These are phyloP conservation scores for Blennius ocellaris DNA, from an alignment of 2,113 vertebrate species.

Conservation along the genomic window DNA sequence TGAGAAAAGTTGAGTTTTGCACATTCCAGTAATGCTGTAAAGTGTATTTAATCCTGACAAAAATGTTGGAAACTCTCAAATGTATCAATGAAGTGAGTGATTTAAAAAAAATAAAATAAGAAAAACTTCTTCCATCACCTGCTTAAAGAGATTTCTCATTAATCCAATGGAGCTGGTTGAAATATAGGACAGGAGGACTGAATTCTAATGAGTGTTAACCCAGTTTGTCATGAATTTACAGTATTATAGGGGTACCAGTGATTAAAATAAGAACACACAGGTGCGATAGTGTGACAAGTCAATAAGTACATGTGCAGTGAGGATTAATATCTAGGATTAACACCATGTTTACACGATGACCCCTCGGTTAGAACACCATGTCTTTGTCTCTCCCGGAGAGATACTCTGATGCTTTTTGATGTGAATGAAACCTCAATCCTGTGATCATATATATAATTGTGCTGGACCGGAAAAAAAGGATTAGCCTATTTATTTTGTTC, in stretches of 20 bases:
- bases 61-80: neutral
- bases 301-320: conserved; percentile 21
- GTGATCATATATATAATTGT: conserved; percentile 37
- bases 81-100: neutral
- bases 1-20: neutral
- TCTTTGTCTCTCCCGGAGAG: conserved; percentile 42
- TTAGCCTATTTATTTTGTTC: conserved; percentile 71
- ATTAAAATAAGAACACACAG: conserved; percentile 37
- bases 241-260: conserved; percentile 34
- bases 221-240: conserved; percentile 52
- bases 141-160: neutral
- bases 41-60: conserved; percentile 5
- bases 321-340: conserved; percentile 71
- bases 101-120: neutral
- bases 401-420: conserved; percentile 40
- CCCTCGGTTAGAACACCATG: conserved; percentile 32
- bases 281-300: conserved; percentile 22
- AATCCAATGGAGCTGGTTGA: conserved; percentile 11
- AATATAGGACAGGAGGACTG: conserved; percentile 24
- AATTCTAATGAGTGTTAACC: conserved; percentile 45
- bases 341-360: conserved; percentile 26
- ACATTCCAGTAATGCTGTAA: neutral
- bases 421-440: conserved; percentile 55
- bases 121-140: neutral
- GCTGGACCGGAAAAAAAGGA: conserved; percentile 63